Evolutionary conservation across 1,140 invertebrate genomes (phyloP), one percentile per base, ranked within the genome.

Genomic region (Holotrichia oblita): DNA sequence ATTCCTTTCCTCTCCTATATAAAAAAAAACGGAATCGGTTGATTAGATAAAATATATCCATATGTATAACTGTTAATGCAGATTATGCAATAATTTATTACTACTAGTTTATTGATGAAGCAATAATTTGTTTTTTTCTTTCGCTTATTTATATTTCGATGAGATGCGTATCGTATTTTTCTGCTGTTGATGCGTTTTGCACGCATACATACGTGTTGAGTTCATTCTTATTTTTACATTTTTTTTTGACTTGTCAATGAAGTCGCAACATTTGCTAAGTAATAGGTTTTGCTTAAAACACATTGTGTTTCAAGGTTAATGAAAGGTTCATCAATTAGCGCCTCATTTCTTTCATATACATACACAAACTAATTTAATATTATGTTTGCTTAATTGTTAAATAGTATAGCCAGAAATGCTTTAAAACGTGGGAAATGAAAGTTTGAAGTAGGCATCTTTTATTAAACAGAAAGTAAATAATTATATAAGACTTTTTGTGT

Each of bases 11-110:
- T 69, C 34, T 74, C 17, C 73, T 44, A 74, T 40, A 0, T n/a
- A 9, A 14, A 42, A 74, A 74, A 74, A 41, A 17, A 44, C n/a
- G 10, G 9, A 41, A 74, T 14, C 41, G 73, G 0, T 40, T 34
- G n/a, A 74, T 74, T 34, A 34, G 27, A 34, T 34, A 34, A 2
- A 34, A 34, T 34, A 34, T 34, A 34, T 34, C 27, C 27, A 34
- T 34, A 44, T 22, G n/a, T 12, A 7, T 74, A 42, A 40, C 73
- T 40, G 41, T 74, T 74, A 10, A 42, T 74, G 17, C 17, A 34
- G 14, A 74, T 74, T 74, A 74, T 22, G 73, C 10, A 74, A 74
- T 41, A 40, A 17, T 40, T 74, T 12, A n/a, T 17, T 41, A 17
- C 6, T n/a, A n/a, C 14, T 14, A 40, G 27, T 34, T 34, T 34